Conservation (phyloP, 2,888 invertebrate species). For the Cyrtodaria siliqua region DNA sequence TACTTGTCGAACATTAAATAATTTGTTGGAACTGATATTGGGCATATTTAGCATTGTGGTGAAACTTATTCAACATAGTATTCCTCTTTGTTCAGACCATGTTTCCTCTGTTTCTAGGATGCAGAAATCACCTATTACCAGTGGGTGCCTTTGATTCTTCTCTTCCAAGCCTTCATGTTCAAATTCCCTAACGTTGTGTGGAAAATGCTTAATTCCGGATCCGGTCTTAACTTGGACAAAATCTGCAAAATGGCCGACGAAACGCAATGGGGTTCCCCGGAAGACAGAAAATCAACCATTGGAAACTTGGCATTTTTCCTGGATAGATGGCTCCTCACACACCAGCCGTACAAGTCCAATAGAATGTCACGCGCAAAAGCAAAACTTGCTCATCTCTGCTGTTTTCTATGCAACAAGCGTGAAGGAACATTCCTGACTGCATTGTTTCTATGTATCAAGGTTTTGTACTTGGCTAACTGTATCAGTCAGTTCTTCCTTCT, state of each 20-base stretch:
- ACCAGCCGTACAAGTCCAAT: constrained; percentile 78
- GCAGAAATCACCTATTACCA: constrained; percentile 82
- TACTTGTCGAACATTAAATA: no score
- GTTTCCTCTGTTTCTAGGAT: constrained; percentile 39
- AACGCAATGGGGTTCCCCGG: constrained; percentile 78
- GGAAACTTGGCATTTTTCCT: constrained; percentile 77
- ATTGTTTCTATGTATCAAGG: constrained; percentile 77
- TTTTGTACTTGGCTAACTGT: constrained; percentile 76
- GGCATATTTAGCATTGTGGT: background rate
- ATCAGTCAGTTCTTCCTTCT: constrained; percentile 81
- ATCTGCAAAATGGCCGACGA: constrained; percentile 76
- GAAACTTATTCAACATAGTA: background rate
- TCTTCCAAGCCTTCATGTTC: constrained; percentile 81
- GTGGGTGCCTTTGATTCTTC: constrained; percentile 80
- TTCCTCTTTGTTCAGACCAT: background rate
- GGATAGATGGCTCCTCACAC: constrained; percentile 80
- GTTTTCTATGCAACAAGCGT: constrained; percentile 79
- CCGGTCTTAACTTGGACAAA: constrained; percentile 79
- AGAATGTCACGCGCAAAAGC: constrained; percentile 73
- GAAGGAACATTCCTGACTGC: constrained; percentile 80
- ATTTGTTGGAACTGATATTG: no score
- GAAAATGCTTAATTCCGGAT: constrained; percentile 77
- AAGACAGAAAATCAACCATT: constrained; percentile 77
- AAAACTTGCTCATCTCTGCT: constrained; percentile 70
- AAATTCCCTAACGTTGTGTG: constrained; percentile 81